Evolutionary conservation across 64 coral and sea anemone genomes (phyloP), one percentile per base, ranked within the genome.

Genomic region (Montipora sp.): DNA sequence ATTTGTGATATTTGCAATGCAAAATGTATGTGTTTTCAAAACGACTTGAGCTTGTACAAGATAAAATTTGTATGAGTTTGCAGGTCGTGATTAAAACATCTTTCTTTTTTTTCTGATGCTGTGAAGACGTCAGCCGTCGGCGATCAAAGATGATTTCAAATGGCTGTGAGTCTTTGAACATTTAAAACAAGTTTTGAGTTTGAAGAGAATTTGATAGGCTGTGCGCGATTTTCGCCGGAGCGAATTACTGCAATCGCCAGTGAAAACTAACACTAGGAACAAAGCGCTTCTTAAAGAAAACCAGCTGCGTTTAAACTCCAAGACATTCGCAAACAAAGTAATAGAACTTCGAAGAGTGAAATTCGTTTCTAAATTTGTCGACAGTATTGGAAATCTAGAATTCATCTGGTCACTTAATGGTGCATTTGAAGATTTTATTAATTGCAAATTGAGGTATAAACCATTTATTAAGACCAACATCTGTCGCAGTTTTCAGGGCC

Each of bases 1-100:
- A 57, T 57, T 11, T 8, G 53, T 57, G 11, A 57, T 8, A 83
- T 83, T 83, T 83, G 80, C 80, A 83, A 67, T 83, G 80, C 80
- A 83, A 83, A 83, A 83, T 18, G 5, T 21, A 13, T 3, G 13
- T 45, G 44, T 46, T 71, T 21, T 2, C 68, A 7, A 71, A 71
- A n/a, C 21, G 68, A 71, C 19, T 23, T 22, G 5, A 2, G 0
- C 21, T 66, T 36, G 36, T 36, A 36, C 36, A 2, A 66, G 16
- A 66, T 23, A 21, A 22, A 16, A 14, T 14, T 63, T 15, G 14
- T 63, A 12, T 63, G 9, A 63, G 60, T 15, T 3, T 57, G 9
- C 60, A 12, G 13, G 11, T 63, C 60, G 14, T 63, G 9, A 12
- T 63, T 63, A 63, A 63, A 16, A 63, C 51, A 19, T 63, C 6